These are phyloP conservation scores for Donacobius atricapilla DNA, from an alignment of 2,113 vertebrate genomes.

Conservation along the genomic window DNA sequence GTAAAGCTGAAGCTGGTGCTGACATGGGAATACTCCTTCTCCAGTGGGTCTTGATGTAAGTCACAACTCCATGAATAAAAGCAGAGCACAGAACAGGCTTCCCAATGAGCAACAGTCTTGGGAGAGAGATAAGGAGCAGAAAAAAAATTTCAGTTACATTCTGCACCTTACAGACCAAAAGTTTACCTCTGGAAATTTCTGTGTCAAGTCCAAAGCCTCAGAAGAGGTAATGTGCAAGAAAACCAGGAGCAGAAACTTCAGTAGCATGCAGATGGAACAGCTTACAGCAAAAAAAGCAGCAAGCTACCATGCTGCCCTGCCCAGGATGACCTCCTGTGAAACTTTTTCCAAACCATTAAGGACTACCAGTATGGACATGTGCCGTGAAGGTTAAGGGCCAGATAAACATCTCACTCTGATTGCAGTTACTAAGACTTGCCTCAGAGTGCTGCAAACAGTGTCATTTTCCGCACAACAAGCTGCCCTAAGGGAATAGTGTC, in stretches of 20 bases:
- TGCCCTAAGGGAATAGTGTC: background rate
- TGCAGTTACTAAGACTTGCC: background rate
- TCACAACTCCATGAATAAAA: background rate
- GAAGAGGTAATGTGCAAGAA: background rate
- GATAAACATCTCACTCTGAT: background rate
- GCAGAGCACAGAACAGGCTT: fast-evolving
- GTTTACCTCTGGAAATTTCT: background rate
- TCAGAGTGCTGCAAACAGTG: background rate
- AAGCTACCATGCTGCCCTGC: background rate
- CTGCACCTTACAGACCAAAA: background rate
- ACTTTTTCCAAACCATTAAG: background rate
- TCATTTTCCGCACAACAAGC: background rate
- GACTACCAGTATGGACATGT: background rate
- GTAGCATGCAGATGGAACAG: background rate
- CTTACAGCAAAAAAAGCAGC: background rate
- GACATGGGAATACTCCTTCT: fast-evolving
- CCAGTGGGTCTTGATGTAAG: background rate
- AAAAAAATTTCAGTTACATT: background rate
- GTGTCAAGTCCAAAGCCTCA: fast-evolving
- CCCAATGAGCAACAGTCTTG: background rate
- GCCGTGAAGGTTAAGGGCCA: background rate
- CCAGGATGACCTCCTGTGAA: background rate
- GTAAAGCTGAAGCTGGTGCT: background rate
- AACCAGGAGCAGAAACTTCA: background rate
- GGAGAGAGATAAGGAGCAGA: fast-evolving